These are phyloP conservation scores for Brachionus koreanus DNA, from an alignment of 1,140 invertebrate genomes.

Conservation along the genomic window DNA sequence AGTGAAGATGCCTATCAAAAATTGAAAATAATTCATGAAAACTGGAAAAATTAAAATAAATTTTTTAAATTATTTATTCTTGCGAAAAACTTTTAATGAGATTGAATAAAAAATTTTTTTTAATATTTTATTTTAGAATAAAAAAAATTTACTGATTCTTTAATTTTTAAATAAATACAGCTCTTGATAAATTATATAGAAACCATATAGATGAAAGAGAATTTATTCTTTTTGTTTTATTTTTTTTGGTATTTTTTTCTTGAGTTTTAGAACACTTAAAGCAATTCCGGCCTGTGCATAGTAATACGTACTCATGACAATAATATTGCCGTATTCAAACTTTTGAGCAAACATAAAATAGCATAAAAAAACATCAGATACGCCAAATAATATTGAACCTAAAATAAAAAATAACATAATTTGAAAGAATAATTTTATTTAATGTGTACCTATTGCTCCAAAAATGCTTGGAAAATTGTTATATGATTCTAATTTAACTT, in stretches of 20 bases:
- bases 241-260: not conserved
- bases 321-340: slow-evolving; percentile 16
- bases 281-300: slow-evolving; percentile 29
- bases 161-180: no score
- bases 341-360: not conserved
- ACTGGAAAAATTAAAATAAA: not conserved
- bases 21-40: not conserved
- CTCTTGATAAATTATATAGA: no score
- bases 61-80: not conserved
- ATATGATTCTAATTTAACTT: not conserved
- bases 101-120: not conserved
- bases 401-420: not conserved
- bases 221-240: not conserved
- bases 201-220: no score
- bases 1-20: not conserved
- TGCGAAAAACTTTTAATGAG: not conserved
- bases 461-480: not conserved
- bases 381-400: slow-evolving; percentile 22
- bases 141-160: no score
- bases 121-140: not conserved
- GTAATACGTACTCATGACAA: slow-evolving; percentile 7
- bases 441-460: not conserved
- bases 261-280: not conserved
- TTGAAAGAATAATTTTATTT: not conserved
- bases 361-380: not conserved